Percentiles rank a stretch among this genome's conserved stretches.
These are phyloP conservation scores for Phaenicophaeus curvirostris DNA, from an alignment of 2,797 vertebrate species.

Conservation along the genomic window DNA sequence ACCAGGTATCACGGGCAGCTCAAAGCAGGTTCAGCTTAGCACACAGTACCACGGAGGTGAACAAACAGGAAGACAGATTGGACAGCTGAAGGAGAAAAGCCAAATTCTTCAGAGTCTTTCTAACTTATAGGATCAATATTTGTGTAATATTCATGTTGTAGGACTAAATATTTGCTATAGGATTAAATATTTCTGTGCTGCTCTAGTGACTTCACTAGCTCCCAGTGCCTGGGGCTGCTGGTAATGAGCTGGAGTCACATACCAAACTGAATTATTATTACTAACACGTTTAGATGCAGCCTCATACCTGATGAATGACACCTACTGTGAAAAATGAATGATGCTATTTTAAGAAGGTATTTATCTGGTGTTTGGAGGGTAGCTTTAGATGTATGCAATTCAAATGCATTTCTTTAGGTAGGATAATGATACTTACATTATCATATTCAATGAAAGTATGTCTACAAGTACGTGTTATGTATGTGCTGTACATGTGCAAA, in stretches of 20 bases:
- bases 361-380: constrained; percentile 60
- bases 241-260: constrained; percentile 50
- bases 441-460: constrained; percentile 37
- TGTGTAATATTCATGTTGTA: constrained; percentile 16
- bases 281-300: constrained; percentile 50
- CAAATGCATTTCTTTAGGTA: constrained; percentile 33
- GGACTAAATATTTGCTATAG: constrained; percentile 53
- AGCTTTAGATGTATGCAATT: constrained; percentile 26
- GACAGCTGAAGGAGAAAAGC: background rate
- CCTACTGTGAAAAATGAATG: constrained; percentile 45
- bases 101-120: background rate
- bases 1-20: background rate
- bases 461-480: background rate
- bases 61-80: background rate
- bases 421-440: constrained; percentile 33
- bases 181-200: constrained; percentile 27
- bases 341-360: constrained; percentile 57
- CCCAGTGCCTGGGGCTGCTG: constrained; percentile 6
- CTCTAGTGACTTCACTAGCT: constrained; percentile 14
- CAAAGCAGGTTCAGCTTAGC: background rate
- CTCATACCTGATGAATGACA: constrained; percentile 65
- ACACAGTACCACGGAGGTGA: accelerated
- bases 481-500: background rate
- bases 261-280: constrained; percentile 49
- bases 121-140: constrained; percentile 20